phyloP scores from a whole-genome alignment of 1,140 invertebrate genomes.

The Meloidogyne exigua region DNA sequence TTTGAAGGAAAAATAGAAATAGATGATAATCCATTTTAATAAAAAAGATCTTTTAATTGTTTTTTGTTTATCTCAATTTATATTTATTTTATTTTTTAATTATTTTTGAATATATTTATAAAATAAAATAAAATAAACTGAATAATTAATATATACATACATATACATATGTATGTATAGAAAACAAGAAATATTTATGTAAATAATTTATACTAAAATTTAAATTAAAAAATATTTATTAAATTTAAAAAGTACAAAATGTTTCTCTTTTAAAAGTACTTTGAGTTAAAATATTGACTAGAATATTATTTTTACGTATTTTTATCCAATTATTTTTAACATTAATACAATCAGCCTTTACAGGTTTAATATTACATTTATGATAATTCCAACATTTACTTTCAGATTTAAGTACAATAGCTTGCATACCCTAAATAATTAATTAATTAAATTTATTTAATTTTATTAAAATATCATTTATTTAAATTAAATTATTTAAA shows the following conservation, averaged over 20 bases:
- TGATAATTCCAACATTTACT: conserved; percentile 5
- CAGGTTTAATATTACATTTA: background rate
- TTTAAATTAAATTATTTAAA: no score
- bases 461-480: no score
- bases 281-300: background rate
- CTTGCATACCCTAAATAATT: background rate
- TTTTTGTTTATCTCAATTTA: no score
- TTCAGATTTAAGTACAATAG: background rate
- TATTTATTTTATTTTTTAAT: no score
- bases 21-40: conserved; percentile 5
- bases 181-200: no score
- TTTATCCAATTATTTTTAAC: background rate
- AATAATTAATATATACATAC: no score
- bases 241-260: background rate
- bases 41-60: no score
- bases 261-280: background rate
- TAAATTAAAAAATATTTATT: background rate
- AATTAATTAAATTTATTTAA: background rate
- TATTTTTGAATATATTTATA: no score
- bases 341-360: background rate
- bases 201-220: background rate
- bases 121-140: no score
- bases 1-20: background rate
- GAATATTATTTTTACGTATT: background rate
- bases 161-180: no score